Conservation (phyloP, 2,888 invertebrate genomes). For the Anoplius nigerrimus region DNA sequence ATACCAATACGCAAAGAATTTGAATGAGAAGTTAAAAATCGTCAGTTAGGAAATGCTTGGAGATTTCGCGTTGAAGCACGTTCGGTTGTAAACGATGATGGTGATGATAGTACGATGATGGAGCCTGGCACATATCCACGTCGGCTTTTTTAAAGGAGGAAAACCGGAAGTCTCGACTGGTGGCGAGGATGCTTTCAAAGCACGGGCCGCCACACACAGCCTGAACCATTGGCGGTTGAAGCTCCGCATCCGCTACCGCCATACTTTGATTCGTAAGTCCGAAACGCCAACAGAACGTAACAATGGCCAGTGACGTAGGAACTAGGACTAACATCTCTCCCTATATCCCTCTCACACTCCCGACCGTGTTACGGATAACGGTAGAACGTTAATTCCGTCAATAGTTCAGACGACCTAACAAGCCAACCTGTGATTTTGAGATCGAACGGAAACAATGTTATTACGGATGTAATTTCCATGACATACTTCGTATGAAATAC, state of each 20-base stretch:
- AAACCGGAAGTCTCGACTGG: slow-evolving; percentile 68
- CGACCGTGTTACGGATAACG: neutral
- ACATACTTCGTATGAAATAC: too few species aligned
- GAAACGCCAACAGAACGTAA: slow-evolving; percentile 49
- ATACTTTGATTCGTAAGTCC: slow-evolving; percentile 72
- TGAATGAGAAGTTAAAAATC: too few species aligned
- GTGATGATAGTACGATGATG: slow-evolving; percentile 18
- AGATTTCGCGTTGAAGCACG: neutral
- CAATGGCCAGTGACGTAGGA: slow-evolving; percentile 47
- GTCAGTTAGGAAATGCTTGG: neutral
- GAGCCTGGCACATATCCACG: slow-evolving; percentile 57
- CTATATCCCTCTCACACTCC: neutral
- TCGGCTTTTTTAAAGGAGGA: slow-evolving; percentile 71
- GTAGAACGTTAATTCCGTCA: too few species aligned
- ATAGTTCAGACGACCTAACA: too few species aligned
- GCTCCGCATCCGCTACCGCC: slow-evolving; percentile 71
- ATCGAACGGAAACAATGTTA: too few species aligned
- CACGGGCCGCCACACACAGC: slow-evolving; percentile 62
- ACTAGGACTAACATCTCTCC: slow-evolving; percentile 13
- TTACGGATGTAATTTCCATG: too few species aligned
- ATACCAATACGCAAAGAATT: too few species aligned
- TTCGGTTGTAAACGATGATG: slow-evolving; percentile 22
- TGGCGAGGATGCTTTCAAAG: slow-evolving; percentile 70
- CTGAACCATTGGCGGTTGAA: slow-evolving; percentile 65
- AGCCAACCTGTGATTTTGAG: too few species aligned